Conservation (phyloP, 1,140 invertebrate species). For the Drosophila littoralis region DNA sequence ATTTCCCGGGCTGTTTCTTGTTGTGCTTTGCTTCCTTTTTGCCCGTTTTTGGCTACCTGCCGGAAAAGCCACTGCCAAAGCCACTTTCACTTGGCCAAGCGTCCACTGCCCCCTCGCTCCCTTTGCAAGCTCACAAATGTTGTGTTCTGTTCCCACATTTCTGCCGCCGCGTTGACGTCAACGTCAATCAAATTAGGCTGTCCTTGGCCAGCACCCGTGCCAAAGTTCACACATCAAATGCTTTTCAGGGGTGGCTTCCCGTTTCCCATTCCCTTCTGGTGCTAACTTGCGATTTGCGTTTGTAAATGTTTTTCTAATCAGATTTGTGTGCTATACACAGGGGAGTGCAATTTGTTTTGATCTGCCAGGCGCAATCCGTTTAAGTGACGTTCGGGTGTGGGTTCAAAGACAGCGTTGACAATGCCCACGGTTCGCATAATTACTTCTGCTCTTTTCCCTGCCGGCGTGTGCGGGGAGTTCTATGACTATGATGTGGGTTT, state of each 20-base stretch:
- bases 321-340: slow-evolving; percentile 66
- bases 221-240: slow-evolving; percentile 76
- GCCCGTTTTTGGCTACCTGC: slow-evolving; percentile 31
- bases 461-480: slow-evolving; percentile 7
- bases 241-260: slow-evolving; percentile 48
- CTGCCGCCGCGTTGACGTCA: slow-evolving; percentile 62
- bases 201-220: slow-evolving; percentile 21
- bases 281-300: slow-evolving; percentile 79
- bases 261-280: background rate
- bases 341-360: slow-evolving; percentile 80
- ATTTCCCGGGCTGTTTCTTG: slow-evolving; percentile 37
- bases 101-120: background rate
- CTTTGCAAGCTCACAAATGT: slow-evolving; percentile 1
- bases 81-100: slow-evolving; percentile 52
- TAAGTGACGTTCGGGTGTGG: slow-evolving; percentile 51
- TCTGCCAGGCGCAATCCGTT: slow-evolving; percentile 67
- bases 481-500: background rate
- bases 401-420: slow-evolving; percentile 25
- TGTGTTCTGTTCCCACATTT: slow-evolving; percentile 65
- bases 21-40: background rate
- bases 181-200: slow-evolving; percentile 77
- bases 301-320: slow-evolving; percentile 81
- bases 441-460: slow-evolving; percentile 20
- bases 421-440: slow-evolving; percentile 46
- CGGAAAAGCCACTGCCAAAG: slow-evolving; percentile 61